Evolutionary conservation across 2,797 vertebrate species (phyloP), one percentile per base, ranked within the genome.

Genomic region (Ammospiza maritima): DNA sequence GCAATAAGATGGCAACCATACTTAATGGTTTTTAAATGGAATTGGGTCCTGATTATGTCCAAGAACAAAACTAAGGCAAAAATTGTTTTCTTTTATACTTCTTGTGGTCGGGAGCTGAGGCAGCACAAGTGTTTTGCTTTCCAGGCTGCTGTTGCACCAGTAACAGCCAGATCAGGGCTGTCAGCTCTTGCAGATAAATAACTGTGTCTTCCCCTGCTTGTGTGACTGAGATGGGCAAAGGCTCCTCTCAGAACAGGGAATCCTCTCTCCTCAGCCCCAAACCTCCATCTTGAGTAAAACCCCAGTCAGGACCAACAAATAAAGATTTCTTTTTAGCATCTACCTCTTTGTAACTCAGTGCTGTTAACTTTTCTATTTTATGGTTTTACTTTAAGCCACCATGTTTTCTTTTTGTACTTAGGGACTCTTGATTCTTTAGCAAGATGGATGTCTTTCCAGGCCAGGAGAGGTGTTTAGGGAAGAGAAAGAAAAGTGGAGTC

Each of bases 71-170:
- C 25, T 11, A 36, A 23, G 47, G 17, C 5, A 61, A 44, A 56
- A 62, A 29, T 27, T 4, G 2, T 22, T 58, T 90, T 50, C 9
- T 77, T 45, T 65, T 27, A 2, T 32, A 6, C 11, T 62, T 26
- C 29, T 64, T 17, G 36, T 53, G 29, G 16, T 60, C 44, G 54
- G 73, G 50, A 85, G 57, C 53, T 64, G 72, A 83, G 64, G 16
- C 25, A 58, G 58, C 53, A 77, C 25, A 73, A 86, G 2, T 9
- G 13, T 29, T 78, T 75, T 83, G 30, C 25, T 66, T 71, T 60
- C 45, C 57, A 45, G 57, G 48, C 36, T 0, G 0, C 45, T 29
- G 50, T 32, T 53, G 17, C 5, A 6, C 16, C 1, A 8, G 34
- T 44, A 20, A 25, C 38, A 40, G 66, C 50, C 70, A 11, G 21